Base-by-base conservation (phyloP, 2,888 invertebrate genomes). In the Epinotia brunnichana region DNA sequence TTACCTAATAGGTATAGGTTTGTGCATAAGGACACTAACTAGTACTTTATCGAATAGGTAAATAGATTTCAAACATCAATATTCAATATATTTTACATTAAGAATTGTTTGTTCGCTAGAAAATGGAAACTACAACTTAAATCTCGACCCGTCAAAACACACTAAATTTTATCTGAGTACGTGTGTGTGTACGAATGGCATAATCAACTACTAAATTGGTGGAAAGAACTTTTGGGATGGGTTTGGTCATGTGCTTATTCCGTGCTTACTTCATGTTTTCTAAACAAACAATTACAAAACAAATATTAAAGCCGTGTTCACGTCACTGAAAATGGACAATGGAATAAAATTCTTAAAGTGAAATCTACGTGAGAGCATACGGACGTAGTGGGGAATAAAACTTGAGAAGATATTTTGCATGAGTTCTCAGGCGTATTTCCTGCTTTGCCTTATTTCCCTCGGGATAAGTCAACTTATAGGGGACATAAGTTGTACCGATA, bases 361-460 rank as follows among this genome's bases (percentile, higher is more conserved):
- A 73, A 75, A 73, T 66, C 68, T 66, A 19, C 69, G 57, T 35
- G 66, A 29, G 60, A 74, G 64, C 62, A 68, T 67, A 59, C 75
- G 61, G 62, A 56, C 59, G 66, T 69, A 73, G 61, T 63, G 66
- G 63, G 61, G 60, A 66, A 74, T 74, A 88, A 86, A 88, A 87
- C 80, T 86, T 81, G 82, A 81, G 82, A 84, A 88, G 85, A 88
- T 91, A 90, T 90, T 91, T 90, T 89, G 87, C 84, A 79, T 82
- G 83, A 85, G 86, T 85, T 87, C 87, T 87, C 87, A 82, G 83
- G 87, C 87, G 87, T 86, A 87, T 89, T 89, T 87, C 86, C 85
- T 85, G 87, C 88, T 88, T 89, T 87, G 81, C 85, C 89, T 90
- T 92, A 92, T 92, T 92, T 92, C 92, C 92, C 92, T 76, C 13